Conservation (phyloP, 2,888 invertebrate genomes). For the Megaustenia siamemsis region DNA sequence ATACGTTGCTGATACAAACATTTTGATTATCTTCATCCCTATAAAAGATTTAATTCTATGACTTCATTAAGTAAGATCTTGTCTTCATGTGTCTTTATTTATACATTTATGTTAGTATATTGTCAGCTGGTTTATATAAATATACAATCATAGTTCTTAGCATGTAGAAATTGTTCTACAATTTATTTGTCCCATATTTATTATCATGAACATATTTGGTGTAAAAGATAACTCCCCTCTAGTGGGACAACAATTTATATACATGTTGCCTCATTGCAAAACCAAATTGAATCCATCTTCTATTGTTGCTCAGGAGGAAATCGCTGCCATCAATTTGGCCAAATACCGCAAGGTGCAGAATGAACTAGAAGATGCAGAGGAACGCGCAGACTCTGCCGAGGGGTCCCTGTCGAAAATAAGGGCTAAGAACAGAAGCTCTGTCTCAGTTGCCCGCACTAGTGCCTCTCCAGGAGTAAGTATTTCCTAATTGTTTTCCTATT, state of each 20-base stretch:
- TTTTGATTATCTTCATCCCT: too few species aligned
- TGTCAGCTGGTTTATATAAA: neutral
- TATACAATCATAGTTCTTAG: neutral
- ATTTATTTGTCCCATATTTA: too few species aligned
- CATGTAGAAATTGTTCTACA: neutral
- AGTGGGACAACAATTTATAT: too few species aligned
- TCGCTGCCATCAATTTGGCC: slow-evolving; percentile 82
- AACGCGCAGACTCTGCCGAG: slow-evolving; percentile 81
- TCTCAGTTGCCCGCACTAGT: slow-evolving; percentile 71
- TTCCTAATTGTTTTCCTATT: too few species aligned
- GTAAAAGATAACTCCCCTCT: too few species aligned
- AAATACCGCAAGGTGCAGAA: slow-evolving; percentile 82
- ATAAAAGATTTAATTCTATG: too few species aligned
- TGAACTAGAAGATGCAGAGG: slow-evolving; percentile 82
- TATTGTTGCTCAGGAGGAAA: slow-evolving; percentile 77
- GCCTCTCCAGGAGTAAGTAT: slow-evolving; percentile 63
- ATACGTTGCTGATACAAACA: too few species aligned
- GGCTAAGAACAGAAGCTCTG: slow-evolving; percentile 79
- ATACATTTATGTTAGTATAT: too few species aligned
- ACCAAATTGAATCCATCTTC: neutral
- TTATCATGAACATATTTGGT: too few species aligned
- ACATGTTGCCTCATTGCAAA: neutral
- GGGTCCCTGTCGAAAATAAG: slow-evolving; percentile 81
- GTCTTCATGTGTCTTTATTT: too few species aligned
- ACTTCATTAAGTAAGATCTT: too few species aligned